Conservation (phyloP, 2,113 vertebrate genomes). For the Lathamus discolor region DNA sequence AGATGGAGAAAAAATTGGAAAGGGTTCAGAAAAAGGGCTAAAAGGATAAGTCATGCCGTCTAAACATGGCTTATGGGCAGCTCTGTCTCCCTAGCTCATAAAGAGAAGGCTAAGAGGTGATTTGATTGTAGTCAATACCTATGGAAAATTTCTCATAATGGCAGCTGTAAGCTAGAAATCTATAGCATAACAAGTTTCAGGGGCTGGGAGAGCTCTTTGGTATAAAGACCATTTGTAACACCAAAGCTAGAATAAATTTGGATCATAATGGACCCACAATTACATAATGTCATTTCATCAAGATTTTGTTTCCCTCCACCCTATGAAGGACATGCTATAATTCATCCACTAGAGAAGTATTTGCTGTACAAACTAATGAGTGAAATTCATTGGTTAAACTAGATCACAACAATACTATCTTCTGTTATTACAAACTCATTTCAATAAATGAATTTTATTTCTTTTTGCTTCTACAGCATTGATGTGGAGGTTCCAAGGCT, state of each 20-base stretch:
- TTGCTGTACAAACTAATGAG: not conserved
- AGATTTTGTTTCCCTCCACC: not conserved
- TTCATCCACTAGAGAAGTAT: not conserved
- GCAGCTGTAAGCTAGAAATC: not conserved
- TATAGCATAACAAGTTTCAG: not conserved
- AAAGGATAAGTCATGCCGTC: conserved; percentile 25
- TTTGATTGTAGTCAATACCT: not conserved
- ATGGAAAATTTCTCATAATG: not conserved
- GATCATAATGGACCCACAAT: not conserved
- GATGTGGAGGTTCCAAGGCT: not conserved
- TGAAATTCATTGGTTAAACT: not conserved
- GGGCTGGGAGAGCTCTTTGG: not conserved
- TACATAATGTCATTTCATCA: not conserved
- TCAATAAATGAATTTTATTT: not conserved
- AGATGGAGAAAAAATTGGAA: conserved; percentile 8
- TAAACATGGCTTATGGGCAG: conserved; percentile 2
- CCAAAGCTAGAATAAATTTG: not conserved
- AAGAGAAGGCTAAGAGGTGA: not conserved
- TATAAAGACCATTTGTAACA: not conserved
- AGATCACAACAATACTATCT: not conserved
- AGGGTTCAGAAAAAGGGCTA: not conserved
- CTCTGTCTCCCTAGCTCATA: not conserved
- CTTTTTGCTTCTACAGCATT: not conserved
- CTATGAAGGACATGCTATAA: not conserved
- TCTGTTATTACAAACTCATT: not conserved